Evolutionary conservation across 2,888 invertebrate species (phyloP).

Genomic region (Dynastes maya): DNA sequence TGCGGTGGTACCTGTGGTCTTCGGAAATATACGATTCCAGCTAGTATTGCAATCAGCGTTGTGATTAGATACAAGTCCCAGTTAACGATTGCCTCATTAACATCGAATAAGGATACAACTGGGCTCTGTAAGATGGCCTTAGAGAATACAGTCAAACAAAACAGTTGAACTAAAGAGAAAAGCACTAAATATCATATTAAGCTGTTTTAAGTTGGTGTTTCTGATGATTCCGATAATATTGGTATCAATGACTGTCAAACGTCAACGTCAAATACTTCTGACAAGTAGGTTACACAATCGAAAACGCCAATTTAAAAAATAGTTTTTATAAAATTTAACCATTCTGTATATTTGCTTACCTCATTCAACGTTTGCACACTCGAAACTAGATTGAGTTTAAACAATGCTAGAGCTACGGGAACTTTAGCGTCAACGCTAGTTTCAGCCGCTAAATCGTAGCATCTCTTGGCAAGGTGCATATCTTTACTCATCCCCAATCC

Average conservation of each 20-base stretch:
- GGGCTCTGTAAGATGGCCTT: slow-evolving; percentile 75
- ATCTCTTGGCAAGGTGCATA: slow-evolving; percentile 91
- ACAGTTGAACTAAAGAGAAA: background rate
- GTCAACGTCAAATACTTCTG: too few relatives aligned
- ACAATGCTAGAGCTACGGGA: slow-evolving; percentile 92
- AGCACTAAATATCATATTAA: background rate
- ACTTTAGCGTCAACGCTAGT: slow-evolving; percentile 94
- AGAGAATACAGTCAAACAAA: slow-evolving; percentile 19
- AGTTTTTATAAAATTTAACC: too few relatives aligned
- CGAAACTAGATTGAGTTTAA: slow-evolving; percentile 86
- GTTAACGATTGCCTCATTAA: slow-evolving; percentile 84
- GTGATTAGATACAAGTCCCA: slow-evolving; percentile 97
- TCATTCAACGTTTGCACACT: slow-evolving; percentile 82
- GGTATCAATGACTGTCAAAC: too few relatives aligned
- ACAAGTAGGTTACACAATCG: too few relatives aligned
- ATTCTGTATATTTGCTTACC: slow-evolving; percentile 69
- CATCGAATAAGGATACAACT: slow-evolving; percentile 76
- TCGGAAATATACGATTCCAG: slow-evolving; percentile 85
- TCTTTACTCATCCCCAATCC: slow-evolving; percentile 93
- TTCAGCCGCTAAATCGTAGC: slow-evolving; percentile 95
- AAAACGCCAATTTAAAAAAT: too few relatives aligned
- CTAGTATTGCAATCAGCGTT: slow-evolving; percentile 85
- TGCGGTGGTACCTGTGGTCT: slow-evolving; percentile 71
- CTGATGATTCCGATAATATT: too few relatives aligned
- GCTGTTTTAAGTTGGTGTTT: too few relatives aligned